A percentile compares a stretch with the other conserved stretches of the same genome.
Conservation (phyloP, 2,113 vertebrate genomes). For the Hylia prasina region DNA sequence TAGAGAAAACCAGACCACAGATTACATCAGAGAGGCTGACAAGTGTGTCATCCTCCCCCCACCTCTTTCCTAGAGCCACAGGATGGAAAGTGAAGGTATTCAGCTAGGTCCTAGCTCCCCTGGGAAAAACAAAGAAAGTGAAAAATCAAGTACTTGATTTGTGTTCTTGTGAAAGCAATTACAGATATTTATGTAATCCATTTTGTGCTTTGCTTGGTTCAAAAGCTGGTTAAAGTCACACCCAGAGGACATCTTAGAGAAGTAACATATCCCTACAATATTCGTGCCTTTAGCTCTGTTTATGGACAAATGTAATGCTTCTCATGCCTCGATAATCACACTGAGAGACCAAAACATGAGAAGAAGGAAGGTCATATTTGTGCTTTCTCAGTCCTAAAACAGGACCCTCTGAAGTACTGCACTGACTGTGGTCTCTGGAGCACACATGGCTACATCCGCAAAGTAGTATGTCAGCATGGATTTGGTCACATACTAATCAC, state of each 20-base stretch:
- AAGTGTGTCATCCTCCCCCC: not conserved
- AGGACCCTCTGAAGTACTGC: not conserved
- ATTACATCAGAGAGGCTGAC: not conserved
- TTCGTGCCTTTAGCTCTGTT: not conserved
- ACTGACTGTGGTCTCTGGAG: not conserved
- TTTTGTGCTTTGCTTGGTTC: not conserved
- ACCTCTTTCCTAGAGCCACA: not conserved
- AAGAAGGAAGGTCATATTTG: not conserved
- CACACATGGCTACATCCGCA: not conserved
- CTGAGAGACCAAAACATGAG: not conserved
- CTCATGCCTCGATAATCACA: not conserved
- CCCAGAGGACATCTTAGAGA: not conserved
- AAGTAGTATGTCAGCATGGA: not conserved
- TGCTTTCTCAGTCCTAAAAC: not conserved
- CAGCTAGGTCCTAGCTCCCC: not conserved
- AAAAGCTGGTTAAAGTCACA: not conserved
- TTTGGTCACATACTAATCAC: constrained; percentile 19
- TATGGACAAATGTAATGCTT: not conserved
- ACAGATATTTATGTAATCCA: not conserved
- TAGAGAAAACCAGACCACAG: not conserved
- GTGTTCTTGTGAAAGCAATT: not conserved
- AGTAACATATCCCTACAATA: not conserved
- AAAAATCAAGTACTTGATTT: not conserved
- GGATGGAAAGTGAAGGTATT: not conserved
- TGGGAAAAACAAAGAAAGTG: not conserved